These are phyloP conservation scores for Rhopalosiphum nymphaeae DNA, from an alignment of 2,888 invertebrate species.

Conservation along the genomic window DNA sequence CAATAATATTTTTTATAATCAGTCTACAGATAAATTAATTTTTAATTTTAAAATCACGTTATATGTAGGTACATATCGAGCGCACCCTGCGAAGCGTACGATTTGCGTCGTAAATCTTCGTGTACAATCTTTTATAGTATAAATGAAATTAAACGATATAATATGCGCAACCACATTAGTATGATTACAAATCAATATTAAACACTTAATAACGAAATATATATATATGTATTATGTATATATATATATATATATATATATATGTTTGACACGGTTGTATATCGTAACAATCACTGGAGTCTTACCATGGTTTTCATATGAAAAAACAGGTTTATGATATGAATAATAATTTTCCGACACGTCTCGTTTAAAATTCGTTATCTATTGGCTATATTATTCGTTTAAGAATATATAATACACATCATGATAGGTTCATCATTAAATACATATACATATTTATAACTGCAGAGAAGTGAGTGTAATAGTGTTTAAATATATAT, in stretches of 20 bases:
- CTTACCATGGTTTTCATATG: neutral
- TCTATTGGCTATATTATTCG: neutral
- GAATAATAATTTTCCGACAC: neutral
- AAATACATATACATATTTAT: too few species aligned
- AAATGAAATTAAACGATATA: constrained; percentile 34
- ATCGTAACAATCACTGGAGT: neutral
- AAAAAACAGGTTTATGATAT: constrained; percentile 40
- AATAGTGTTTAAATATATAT: neutral
- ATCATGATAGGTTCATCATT: too few species aligned
- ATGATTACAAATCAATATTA: constrained; percentile 41
- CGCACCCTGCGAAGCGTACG: neutral
- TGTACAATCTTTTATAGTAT: neutral
- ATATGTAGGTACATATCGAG: neutral
- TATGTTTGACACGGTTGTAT: neutral
- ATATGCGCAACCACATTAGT: neutral
- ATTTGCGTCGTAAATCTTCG: constrained; percentile 26
- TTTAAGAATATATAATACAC: neutral
- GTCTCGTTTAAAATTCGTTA: neutral
- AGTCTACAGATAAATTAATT: constrained; percentile 39
- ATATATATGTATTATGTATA: too few species aligned
- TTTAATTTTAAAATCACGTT: constrained; percentile 46
- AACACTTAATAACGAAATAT: constrained; percentile 16
- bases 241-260: neutral
- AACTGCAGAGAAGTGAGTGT: too few species aligned
- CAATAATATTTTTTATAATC: neutral